Evolutionary conservation across 2,113 vertebrate genomes (phyloP).

Genomic region (Thymallus thymallus): DNA sequence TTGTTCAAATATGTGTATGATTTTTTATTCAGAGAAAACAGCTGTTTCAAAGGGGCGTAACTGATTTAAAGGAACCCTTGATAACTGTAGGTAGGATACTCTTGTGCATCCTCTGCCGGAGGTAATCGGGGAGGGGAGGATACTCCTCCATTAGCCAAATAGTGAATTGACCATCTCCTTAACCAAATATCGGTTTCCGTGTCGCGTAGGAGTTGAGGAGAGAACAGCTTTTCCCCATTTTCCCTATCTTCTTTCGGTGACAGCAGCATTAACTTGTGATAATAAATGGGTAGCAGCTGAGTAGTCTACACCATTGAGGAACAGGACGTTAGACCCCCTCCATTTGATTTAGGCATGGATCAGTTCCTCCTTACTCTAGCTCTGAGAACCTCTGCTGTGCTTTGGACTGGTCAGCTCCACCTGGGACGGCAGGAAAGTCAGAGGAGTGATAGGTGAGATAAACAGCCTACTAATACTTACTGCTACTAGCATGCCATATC

Average conservation of each 20-base stretch:
- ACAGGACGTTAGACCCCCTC: background rate
- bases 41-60: too few relatives aligned
- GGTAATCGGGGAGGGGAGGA: too few relatives aligned
- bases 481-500: background rate
- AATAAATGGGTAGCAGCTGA: too few relatives aligned
- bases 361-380: background rate
- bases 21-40: too few relatives aligned
- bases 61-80: background rate
- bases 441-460: background rate
- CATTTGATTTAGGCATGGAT: too few relatives aligned
- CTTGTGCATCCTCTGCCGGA: too few relatives aligned
- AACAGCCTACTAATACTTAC: background rate
- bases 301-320: background rate
- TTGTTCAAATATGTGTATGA: too few relatives aligned
- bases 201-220: too few relatives aligned
- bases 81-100: background rate
- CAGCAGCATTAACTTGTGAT: background rate
- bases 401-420: background rate
- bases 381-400: constrained; percentile 6
- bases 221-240: too few relatives aligned
- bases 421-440: background rate
- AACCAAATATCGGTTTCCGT: too few relatives aligned
- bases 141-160: too few relatives aligned
- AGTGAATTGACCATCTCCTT: too few relatives aligned
- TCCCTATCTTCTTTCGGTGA: background rate